phyloP scores from a whole-genome alignment of 2,888 invertebrate species.

The Mongoloraphidia duomilia region DNA sequence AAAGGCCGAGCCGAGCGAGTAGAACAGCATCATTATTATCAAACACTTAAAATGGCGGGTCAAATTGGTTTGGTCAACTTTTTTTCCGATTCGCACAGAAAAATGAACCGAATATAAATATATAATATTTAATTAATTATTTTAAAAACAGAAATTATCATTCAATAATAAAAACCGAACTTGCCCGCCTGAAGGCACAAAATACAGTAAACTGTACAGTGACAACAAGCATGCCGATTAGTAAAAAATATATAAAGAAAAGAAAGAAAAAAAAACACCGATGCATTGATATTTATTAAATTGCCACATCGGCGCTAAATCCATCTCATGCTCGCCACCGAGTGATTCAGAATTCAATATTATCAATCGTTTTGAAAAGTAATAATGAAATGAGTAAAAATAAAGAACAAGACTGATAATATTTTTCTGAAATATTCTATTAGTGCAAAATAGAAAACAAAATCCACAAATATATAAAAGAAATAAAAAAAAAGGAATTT shows the following conservation, averaged over 20 bases:
- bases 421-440: neutral
- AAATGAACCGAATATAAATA: too few relatives aligned
- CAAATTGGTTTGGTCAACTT: slow-evolving; percentile 9
- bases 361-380: slow-evolving; percentile 17
- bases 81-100: slow-evolving; percentile 5
- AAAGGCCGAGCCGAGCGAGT: too few relatives aligned
- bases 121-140: neutral
- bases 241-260: slow-evolving; percentile 19
- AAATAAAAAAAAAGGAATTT: slow-evolving; percentile 27
- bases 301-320: slow-evolving; percentile 6
- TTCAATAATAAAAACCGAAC: neutral
- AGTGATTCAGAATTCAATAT: slow-evolving; percentile 16
- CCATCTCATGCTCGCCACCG: slow-evolving; percentile 15
- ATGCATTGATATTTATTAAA: slow-evolving; percentile 5
- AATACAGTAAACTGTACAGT: slow-evolving; percentile 9
- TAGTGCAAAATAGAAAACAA: slow-evolving; percentile 6
- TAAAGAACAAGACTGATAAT: neutral
- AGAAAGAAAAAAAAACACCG: slow-evolving; percentile 17
- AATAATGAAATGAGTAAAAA: neutral
- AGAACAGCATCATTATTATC: too few relatives aligned
- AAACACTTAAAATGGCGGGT: neutral
- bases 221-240: slow-evolving; percentile 19
- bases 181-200: neutral
- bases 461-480: slow-evolving; percentile 19
- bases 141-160: slow-evolving; percentile 4